phyloP scores from a whole-genome alignment of 2,797 vertebrate species.

The Rousettus madagascariensis region DNA sequence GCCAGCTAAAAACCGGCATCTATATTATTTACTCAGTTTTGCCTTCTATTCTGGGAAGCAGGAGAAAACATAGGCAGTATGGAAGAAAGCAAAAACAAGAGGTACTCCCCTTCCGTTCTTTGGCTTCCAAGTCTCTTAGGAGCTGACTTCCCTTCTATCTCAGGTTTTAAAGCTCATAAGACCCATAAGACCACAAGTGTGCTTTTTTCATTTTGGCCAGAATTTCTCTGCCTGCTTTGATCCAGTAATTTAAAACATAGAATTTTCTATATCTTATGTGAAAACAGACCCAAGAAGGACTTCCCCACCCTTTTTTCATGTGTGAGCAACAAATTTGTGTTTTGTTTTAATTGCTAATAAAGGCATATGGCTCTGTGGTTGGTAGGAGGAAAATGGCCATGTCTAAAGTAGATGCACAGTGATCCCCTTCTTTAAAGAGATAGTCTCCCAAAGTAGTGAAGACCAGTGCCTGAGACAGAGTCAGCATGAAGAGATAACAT shows the following conservation, averaged over 20 bases:
- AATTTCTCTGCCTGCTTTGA: neutral
- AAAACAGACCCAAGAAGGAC: slow-evolving; percentile 24
- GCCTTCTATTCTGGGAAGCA: neutral
- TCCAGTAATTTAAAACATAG: slow-evolving; percentile 17
- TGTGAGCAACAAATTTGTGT: neutral
- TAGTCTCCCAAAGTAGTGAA: neutral
- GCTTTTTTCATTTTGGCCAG: slow-evolving; percentile 34
- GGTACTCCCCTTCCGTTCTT: neutral
- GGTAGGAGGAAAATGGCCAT: neutral
- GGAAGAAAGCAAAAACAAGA: neutral
- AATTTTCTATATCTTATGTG: slow-evolving; percentile 41
- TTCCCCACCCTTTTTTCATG: slow-evolving; percentile 17
- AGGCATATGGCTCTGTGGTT: neutral
- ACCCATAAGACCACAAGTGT: neutral
- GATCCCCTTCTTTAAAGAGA: slow-evolving; percentile 13
- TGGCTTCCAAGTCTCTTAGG: neutral
- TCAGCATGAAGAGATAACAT: neutral
- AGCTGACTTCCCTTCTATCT: neutral
- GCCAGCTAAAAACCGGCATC: neutral
- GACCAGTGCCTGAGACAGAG: neutral
- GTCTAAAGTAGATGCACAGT: neutral
- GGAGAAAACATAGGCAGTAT: neutral
- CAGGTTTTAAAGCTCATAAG: neutral
- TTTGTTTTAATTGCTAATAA: slow-evolving; percentile 55
- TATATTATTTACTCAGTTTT: neutral